Evolutionary conservation across 2,888 invertebrate genomes (phyloP).

Genomic region (Chrysolina americana): DNA sequence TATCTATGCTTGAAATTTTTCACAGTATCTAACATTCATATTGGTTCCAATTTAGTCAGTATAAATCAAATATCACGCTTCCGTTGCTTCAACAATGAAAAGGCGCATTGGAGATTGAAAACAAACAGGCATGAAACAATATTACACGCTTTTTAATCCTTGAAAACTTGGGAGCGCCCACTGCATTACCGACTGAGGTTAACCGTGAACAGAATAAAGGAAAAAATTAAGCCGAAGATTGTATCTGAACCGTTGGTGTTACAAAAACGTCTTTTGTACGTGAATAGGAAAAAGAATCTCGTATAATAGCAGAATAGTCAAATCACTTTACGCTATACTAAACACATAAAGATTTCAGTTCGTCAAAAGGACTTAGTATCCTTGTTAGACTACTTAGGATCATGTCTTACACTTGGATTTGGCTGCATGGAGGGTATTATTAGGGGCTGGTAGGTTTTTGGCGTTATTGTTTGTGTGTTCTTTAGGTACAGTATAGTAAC

Average conservation of each 20-base stretch:
- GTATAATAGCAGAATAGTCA: slow-evolving; percentile 58
- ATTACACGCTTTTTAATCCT: slow-evolving; percentile 64
- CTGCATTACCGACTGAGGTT: slow-evolving; percentile 49
- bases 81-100: slow-evolving; percentile 28
- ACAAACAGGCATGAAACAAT: slow-evolving; percentile 64
- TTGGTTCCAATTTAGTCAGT: neutral
- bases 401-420: slow-evolving; percentile 48
- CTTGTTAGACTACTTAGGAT: slow-evolving; percentile 49
- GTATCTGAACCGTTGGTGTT: slow-evolving; percentile 48
- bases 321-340: slow-evolving; percentile 61
- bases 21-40: slow-evolving; percentile 4
- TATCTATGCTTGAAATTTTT: slow-evolving; percentile 1
- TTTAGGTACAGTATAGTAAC: slow-evolving; percentile 17
- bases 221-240: slow-evolving; percentile 51
- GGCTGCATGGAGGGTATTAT: slow-evolving; percentile 31
- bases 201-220: slow-evolving; percentile 54
- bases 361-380: slow-evolving; percentile 45
- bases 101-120: slow-evolving; percentile 47
- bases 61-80: slow-evolving; percentile 31
- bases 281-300: slow-evolving; percentile 48
- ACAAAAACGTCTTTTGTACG: slow-evolving; percentile 48
- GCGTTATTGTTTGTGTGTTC: slow-evolving; percentile 34
- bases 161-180: slow-evolving; percentile 43
- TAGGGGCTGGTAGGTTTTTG: slow-evolving; percentile 29
- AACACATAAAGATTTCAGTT: slow-evolving; percentile 52